Conservation (phyloP, 1,140 invertebrate species). For the Matsumurasca onukii region DNA sequence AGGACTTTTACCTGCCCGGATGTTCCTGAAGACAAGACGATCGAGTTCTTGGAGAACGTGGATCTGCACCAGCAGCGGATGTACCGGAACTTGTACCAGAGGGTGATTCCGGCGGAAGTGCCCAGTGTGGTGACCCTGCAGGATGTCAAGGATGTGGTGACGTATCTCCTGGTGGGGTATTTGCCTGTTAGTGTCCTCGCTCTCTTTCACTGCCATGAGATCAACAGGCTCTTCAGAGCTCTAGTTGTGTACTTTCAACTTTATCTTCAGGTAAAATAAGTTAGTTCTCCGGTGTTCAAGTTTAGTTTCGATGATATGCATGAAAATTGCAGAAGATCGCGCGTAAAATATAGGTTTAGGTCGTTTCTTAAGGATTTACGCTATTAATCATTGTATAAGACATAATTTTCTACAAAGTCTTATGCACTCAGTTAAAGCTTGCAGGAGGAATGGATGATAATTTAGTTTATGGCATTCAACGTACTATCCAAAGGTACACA, state of each 20-base stretch:
- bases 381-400: no score
- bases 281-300: no score
- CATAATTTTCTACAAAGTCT: no score
- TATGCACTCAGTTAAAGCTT: no score
- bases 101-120: not conserved
- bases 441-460: no score
- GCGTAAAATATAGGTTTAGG: no score
- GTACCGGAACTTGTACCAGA: not conserved
- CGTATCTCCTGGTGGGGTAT: not conserved
- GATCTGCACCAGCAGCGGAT: not conserved
- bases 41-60: not conserved
- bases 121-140: not conserved
- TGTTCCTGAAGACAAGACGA: not conserved
- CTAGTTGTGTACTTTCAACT: not conserved
- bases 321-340: no score
- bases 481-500: no score
- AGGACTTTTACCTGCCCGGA: not conserved
- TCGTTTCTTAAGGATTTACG: no score
- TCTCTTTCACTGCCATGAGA: not conserved
- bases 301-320: no score
- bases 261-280: not conserved
- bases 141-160: not conserved
- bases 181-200: not conserved
- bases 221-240: not conserved
- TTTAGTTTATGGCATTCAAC: no score